Evolutionary conservation across 2,888 invertebrate genomes (phyloP).

Genomic region (Minunthozetes semirufus): DNA sequence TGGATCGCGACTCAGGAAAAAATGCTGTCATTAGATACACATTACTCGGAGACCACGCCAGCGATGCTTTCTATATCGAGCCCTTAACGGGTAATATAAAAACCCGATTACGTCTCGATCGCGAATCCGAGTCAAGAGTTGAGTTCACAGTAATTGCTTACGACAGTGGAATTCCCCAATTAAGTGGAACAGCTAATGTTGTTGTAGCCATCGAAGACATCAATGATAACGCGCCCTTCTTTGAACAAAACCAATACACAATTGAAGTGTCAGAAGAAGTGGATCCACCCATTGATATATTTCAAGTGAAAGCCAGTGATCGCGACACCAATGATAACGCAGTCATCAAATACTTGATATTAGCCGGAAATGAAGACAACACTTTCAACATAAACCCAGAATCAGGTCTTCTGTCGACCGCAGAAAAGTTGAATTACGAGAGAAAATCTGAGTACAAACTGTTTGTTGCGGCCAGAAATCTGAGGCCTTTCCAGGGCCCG

Average conservation of each 20-base stretch:
- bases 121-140: conserved; percentile 42
- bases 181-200: conserved; percentile 43
- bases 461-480: conserved; percentile 44
- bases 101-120: conserved; percentile 42
- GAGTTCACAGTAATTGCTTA: conserved; percentile 43
- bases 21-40: conserved; percentile 75
- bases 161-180: conserved; percentile 43
- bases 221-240: conserved; percentile 76
- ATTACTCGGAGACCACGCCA: conserved; percentile 53
- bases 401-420: conserved; percentile 43
- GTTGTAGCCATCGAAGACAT: conserved; percentile 70
- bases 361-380: conserved; percentile 45
- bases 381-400: conserved; percentile 44
- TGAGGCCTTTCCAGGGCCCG: conserved; percentile 44
- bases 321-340: conserved; percentile 72
- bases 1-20: conserved; percentile 65
- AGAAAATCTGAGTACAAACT: conserved; percentile 42
- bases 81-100: conserved; percentile 41
- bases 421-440: conserved; percentile 44
- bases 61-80: conserved; percentile 42
- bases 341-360: conserved; percentile 60
- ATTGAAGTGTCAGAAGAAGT: conserved; percentile 43
- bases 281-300: conserved; percentile 43
- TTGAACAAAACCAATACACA: conserved; percentile 48
- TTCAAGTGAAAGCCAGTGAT: conserved; percentile 58